phyloP scores from a whole-genome alignment of 30 jellyfish, hydroid and myxozoan species.

The Aurelia aurita region DNA sequence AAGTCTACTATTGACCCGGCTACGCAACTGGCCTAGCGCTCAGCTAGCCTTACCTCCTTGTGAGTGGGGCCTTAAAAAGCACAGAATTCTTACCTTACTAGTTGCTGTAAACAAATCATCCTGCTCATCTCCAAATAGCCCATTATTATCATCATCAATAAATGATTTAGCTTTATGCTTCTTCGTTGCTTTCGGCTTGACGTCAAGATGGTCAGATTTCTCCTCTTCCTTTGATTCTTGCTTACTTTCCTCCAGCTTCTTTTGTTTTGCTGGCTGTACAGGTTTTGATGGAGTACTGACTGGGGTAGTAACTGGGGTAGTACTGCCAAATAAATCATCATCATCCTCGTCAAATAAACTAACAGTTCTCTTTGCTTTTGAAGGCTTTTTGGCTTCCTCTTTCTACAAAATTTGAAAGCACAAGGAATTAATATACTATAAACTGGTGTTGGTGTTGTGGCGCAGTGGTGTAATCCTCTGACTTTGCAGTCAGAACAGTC shows the following conservation, averaged over 20 bases:
- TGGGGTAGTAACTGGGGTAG: slow-evolving; percentile 4
- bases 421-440: neutral
- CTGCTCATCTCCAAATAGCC: slow-evolving; percentile 76
- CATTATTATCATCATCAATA: slow-evolving; percentile 44
- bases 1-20: no score
- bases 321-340: slow-evolving; percentile 51
- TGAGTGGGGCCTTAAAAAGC: no score
- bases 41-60: no score
- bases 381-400: slow-evolving; percentile 45
- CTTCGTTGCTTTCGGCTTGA: slow-evolving; percentile 28
- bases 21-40: no score
- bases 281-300: slow-evolving; percentile 17
- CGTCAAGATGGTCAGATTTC: slow-evolving; percentile 2
- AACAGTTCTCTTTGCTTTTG: slow-evolving; percentile 47
- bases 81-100: neutral
- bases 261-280: slow-evolving; percentile 5
- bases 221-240: neutral
- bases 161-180: slow-evolving; percentile 54
- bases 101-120: slow-evolving; percentile 63
- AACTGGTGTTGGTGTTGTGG: neutral
- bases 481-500: no score
- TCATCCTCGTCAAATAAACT: slow-evolving; percentile 77
- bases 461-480: no score
- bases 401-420: neutral
- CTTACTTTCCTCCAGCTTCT: neutral